Evolutionary conservation across 2,113 vertebrate species (phyloP).

Genomic region (Tapirus terrestris): DNA sequence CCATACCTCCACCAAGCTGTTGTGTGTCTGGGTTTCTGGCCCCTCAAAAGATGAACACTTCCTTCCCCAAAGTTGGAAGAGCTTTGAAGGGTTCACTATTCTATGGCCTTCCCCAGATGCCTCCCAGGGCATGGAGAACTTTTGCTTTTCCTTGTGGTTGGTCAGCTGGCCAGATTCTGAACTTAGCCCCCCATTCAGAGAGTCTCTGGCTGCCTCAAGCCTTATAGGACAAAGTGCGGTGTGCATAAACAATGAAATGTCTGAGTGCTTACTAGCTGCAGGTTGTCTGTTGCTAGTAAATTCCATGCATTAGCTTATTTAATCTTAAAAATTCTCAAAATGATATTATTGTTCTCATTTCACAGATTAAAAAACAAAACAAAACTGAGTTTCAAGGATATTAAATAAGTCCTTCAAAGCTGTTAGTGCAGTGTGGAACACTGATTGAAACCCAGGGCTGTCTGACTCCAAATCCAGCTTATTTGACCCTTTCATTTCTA

Average conservation of each 20-base stretch:
- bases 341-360: neutral
- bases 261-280: neutral
- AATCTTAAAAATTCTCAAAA: neutral
- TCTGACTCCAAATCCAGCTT: neutral
- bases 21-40: neutral
- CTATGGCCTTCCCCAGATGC: no score
- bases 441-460: neutral
- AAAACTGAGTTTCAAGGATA: neutral
- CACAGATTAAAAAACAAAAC: neutral
- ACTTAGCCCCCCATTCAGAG: neutral
- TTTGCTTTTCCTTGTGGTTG: neutral
- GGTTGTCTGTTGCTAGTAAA: neutral
- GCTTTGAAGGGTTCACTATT: neutral
- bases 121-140: neutral
- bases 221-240: neutral
- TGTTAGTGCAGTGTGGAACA: neutral
- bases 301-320: no score
- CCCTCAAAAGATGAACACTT: neutral
- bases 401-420: neutral
- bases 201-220: neutral
- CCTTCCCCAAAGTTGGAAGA: neutral
- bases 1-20: neutral
- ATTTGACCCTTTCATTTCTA: neutral
- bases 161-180: neutral
- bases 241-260: fast-evolving